A percentile compares a stretch with the other conserved stretches of the same genome.
These are phyloP conservation scores for Scaeva pyrastri DNA, from an alignment of 2,888 invertebrate species.

Conservation along the genomic window DNA sequence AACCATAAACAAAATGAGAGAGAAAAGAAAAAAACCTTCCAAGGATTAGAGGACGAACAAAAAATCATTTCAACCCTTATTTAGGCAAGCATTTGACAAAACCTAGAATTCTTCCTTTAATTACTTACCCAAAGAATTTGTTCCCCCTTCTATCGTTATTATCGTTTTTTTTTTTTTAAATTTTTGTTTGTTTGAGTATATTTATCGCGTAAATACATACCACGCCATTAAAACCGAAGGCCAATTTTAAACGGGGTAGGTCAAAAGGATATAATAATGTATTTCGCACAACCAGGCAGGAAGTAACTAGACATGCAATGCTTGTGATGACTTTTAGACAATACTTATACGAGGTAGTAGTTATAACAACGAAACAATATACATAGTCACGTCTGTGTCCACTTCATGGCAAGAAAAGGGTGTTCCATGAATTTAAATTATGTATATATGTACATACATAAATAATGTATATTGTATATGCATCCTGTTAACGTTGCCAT, in stretches of 20 bases:
- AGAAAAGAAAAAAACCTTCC: conserved; percentile 8
- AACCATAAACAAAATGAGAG: too few species aligned
- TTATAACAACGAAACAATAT: conserved; percentile 23
- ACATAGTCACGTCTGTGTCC: conserved; percentile 20
- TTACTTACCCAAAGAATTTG: conserved; percentile 48
- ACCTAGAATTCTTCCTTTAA: conserved; percentile 59
- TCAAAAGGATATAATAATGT: conserved; percentile 61
- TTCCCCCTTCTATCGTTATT: conserved; percentile 34
- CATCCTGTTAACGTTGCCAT: too few species aligned
- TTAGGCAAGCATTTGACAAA: conserved; percentile 34
- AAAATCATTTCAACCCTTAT: conserved; percentile 43
- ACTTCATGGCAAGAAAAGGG: conserved; percentile 17
- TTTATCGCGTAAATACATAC: conserved; percentile 32
- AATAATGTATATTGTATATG: not conserved
- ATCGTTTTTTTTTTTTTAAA: conserved; percentile 19
- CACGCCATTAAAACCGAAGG: conserved; percentile 59
- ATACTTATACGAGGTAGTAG: conserved; percentile 19
- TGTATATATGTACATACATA: not conserved
- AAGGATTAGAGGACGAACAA: too few species aligned
- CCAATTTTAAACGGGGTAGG: conserved; percentile 66
- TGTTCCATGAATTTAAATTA: not conserved
- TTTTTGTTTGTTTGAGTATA: conserved; percentile 15
- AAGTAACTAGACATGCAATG: conserved; percentile 59
- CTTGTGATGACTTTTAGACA: conserved; percentile 58
- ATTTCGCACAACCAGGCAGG: conserved; percentile 49